These are phyloP conservation scores for Zonitis immaculata DNA, from an alignment of 2,888 invertebrate genomes.

Conservation along the genomic window DNA sequence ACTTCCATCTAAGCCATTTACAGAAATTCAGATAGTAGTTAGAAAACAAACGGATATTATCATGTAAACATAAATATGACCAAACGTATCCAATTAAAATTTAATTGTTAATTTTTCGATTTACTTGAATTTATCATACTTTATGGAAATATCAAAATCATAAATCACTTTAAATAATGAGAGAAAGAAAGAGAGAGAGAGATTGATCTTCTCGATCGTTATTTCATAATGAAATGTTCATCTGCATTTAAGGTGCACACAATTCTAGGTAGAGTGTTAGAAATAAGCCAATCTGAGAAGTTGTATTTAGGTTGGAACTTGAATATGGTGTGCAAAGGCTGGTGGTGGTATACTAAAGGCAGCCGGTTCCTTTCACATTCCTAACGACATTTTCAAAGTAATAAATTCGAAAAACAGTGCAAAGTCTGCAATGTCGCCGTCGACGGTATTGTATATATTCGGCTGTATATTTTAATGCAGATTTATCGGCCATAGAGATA, in stretches of 20 bases:
- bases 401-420: background rate
- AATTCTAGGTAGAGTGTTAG: too few relatives aligned
- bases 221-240: too few relatives aligned
- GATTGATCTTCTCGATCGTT: too few relatives aligned
- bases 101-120: background rate
- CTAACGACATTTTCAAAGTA: constrained; percentile 28
- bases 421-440: background rate
- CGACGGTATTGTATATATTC: constrained; percentile 30
- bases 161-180: too few relatives aligned
- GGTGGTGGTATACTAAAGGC: background rate
- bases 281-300: too few relatives aligned
- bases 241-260: too few relatives aligned
- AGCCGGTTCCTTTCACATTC: constrained; percentile 24
- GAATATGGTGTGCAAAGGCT: too few relatives aligned
- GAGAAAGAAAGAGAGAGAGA: too few relatives aligned
- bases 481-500: constrained; percentile 27
- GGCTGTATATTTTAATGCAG: constrained; percentile 31
- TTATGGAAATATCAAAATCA: too few relatives aligned
- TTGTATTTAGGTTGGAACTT: too few relatives aligned
- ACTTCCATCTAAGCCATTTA: background rate
- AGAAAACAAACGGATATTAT: background rate
- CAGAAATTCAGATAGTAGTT: background rate
- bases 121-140: too few relatives aligned
- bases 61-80: background rate
- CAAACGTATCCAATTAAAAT: background rate